Percentiles rank a stretch among this genome's conserved stretches.
Conservation (phyloP, 2,888 invertebrate species). For the Caenorhabditis zanzibari region DNA sequence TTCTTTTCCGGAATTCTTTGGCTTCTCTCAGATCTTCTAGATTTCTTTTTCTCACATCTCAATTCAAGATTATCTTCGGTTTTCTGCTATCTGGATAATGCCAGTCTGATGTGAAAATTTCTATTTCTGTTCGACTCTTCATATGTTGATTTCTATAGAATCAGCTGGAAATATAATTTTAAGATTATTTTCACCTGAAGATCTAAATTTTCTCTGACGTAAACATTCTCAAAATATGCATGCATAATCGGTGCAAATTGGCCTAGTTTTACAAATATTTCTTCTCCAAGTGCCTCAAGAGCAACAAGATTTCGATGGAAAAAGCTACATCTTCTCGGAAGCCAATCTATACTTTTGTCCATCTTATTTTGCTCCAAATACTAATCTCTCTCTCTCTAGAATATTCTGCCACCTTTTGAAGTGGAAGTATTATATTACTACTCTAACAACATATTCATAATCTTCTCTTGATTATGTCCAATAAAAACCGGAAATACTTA, state of each 20-base stretch:
- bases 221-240: neutral
- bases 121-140: neutral
- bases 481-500: constrained; percentile 24
- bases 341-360: constrained; percentile 18
- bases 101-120: neutral
- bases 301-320: no score
- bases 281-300: no score
- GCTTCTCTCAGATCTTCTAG: constrained; percentile 20
- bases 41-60: neutral
- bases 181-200: neutral
- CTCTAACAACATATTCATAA: constrained; percentile 33
- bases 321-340: neutral
- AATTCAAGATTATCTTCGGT: constrained; percentile 4
- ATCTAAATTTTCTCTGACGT: neutral
- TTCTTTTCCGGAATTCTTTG: constrained; percentile 25
- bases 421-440: constrained; percentile 13
- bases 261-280: neutral
- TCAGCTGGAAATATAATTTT: constrained; percentile 2
- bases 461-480: constrained; percentile 38
- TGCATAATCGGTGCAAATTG: neutral
- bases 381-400: constrained; percentile 22
- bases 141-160: neutral
- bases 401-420: neutral
- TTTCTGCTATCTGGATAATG: neutral
- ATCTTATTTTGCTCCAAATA: neutral